Base-by-base conservation (phyloP, 35 echinoderm and acorn worm species). In the Acanthaster planci region DNA sequence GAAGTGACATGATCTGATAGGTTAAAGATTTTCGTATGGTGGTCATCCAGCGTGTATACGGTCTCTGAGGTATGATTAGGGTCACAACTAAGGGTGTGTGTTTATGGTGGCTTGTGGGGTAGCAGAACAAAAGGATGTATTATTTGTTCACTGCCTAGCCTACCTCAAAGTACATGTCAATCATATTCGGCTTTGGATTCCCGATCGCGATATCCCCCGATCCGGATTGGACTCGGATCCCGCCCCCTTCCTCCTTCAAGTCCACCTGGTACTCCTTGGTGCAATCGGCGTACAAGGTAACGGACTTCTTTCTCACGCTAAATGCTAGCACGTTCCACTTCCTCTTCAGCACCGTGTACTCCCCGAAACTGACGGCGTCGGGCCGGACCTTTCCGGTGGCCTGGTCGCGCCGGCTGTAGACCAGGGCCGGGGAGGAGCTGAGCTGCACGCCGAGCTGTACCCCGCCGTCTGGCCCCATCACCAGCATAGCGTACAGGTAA, bases 261-360 rank as follows among this genome's bases (percentile, higher is more conserved):
- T 51, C 47, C 36, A 60, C 23, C 3, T 57, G 76, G 6, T 52
- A 80, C 19, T 51, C 75, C 32, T 85, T 26, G 23, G 81, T 84
- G 78, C 91, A 93, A 38, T 93, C 87, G 0, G 81, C 91, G 27
- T 89, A 78, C 75, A 93, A 17, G 3, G 91, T 93, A 5, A 93
- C 81, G 21, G 76, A 44, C 16, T 72, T 23, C 34, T 53, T 80
- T 19, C 59, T 80, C 37, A 93, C 87, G 51, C 75, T 87, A 57
- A 93, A 93, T 5, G 91, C 86, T 51, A 93, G 37, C n/a, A 52
- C 59, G 37, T 93, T 86, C 86, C 86, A 93, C 16, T 80, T 78
- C 59, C 86, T 84, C 40, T 89, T 82, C 38, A 93, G 26, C 8
- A 72, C 64, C 23, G 67, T 16, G 52, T 85, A 93, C 1, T 78